Evolutionary conservation across 2,888 invertebrate species (phyloP), one percentile per base, ranked within the genome.

Genomic region (Pegoplata infirma): DNA sequence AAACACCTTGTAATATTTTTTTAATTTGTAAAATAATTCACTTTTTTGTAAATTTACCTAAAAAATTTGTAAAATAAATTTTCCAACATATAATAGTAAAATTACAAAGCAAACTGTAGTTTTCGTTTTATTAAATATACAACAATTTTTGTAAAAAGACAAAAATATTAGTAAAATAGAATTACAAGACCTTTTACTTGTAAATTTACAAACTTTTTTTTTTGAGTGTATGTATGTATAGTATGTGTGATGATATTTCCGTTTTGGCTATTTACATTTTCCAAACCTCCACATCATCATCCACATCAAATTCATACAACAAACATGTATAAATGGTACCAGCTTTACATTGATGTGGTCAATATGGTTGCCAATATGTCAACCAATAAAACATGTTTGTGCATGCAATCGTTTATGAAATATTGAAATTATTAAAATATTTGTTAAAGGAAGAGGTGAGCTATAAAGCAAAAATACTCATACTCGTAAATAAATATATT

Each of bases 331-430:
- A 51, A n/a, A 51, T 7, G 14, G n/a, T 14, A 25, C 32, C 32
- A 49, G n/a, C 32, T 8, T 49, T 63, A 63, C 61, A 63, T 28
- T 68, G 71, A 56, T 56, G 72, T 55, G 61, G 71, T 72, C 72
- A 72, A 64, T 72, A 72, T 55, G 56, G 23, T 23, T 64, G 56
- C 36, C 63, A 72, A 72, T 72, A 72, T 72, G 63, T 64, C 63
- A 72, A 40, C 61, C 61, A 59, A 63, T 63, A 63, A 63, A 53
- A 10, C 46, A 55, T 61, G 19, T 61, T 55, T 46, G 40, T 17
- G 12, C 46, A 64, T 56, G 16, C 47, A 47, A 64, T 64, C 36
- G 47, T 47, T 47, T 47, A 17, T 23, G 47, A 72, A 49, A 71
- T 61, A 53, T 61, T 40, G n/a, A 3, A 40, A 12, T n/a, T n/a